Evolutionary conservation across 2,113 vertebrate genomes (phyloP).

Genomic region (Natator depressus): DNA sequence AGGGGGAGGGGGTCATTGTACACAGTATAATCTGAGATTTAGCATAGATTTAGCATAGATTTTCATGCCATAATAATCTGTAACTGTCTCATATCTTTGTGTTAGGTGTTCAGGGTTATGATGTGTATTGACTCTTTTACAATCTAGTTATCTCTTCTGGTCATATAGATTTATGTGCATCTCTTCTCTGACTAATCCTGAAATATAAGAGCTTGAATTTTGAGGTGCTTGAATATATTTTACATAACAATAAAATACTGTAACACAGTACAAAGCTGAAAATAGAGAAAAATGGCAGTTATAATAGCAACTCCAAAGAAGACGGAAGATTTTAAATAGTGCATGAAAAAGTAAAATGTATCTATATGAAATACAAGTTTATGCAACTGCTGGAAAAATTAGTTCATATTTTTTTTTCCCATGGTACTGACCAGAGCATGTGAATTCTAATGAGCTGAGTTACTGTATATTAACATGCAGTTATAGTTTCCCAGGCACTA

Average conservation of each 20-base stretch:
- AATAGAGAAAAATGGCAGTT: not conserved
- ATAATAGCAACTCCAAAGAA: not conserved
- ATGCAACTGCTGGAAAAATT: slow-evolving; percentile 14
- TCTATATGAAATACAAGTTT: slow-evolving; percentile 36
- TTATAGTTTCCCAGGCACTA: not conserved
- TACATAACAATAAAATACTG: not conserved
- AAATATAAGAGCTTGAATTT: slow-evolving; percentile 58
- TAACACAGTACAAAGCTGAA: not conserved
- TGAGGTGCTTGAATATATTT: slow-evolving; percentile 6
- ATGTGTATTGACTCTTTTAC: slow-evolving; percentile 74
- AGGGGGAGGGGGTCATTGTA: slow-evolving; percentile 26
- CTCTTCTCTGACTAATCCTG: slow-evolving; percentile 44
- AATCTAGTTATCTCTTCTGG: slow-evolving; percentile 68
- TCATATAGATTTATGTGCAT: slow-evolving; percentile 69
- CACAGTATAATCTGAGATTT: slow-evolving; percentile 65
- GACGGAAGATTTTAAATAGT: not conserved
- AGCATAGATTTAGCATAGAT: slow-evolving; percentile 57
- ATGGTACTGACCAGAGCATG: slow-evolving; percentile 7
- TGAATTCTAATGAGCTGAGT: slow-evolving; percentile 9
- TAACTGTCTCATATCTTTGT: slow-evolving; percentile 57
- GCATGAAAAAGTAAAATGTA: slow-evolving; percentile 39
- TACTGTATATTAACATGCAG: slow-evolving; percentile 1
- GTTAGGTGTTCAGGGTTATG: slow-evolving; percentile 57
- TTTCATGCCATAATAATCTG: slow-evolving; percentile 68
- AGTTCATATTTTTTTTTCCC: not conserved